Evolutionary conservation across 2,113 vertebrate genomes (phyloP), one percentile per base, ranked within the genome.

Genomic region (Malurus melanocephalus): DNA sequence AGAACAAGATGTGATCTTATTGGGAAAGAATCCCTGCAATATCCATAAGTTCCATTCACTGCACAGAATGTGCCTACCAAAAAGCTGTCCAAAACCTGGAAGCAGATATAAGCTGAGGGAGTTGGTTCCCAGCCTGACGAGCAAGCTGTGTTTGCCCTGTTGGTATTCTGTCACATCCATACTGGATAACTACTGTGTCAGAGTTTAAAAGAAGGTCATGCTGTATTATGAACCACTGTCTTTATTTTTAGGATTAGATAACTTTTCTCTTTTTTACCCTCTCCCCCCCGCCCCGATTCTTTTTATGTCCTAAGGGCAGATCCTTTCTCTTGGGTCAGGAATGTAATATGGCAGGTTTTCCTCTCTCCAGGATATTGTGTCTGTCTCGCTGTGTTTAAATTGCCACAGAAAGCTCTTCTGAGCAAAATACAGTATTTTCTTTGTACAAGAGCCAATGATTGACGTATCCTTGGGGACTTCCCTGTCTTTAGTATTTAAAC

Each of bases 321-420:
- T 97, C 95, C 95, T 95, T 97, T 96, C 97, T 96, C 84, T 83
- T 91, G 96, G 96, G 97, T 98, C 97, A 98, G 97, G 98, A 98
- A 98, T 98, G 97, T 97, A 98, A 98, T 98, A 98, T 98, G 98
- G 93, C 94, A 90, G 94, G 95, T 98, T 98, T 96, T 97, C 94
- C 97, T 97, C 95, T 97, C 96, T 97, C 97, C 97, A 98, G 98
- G 98, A 98, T 98, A 98, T 98, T 98, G 97, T 97, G 98, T 98
- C 97, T 98, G 98, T 97, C 97, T 98, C 96, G 84, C 96, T 97
- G 97, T 96, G 95, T 97, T 98, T 97, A 97, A 98, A 98, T 98
- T 97, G 97, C 98, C 95, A 95, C 90, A 92, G 97, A 98, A 97
- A 97, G 95, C 96, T 95, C 97, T 98, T 98, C 96, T 95, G 97